Evolutionary conservation across 1,140 invertebrate species (phyloP), one percentile per base, ranked within the genome.

Genomic region (Zaprionus africanus): DNA sequence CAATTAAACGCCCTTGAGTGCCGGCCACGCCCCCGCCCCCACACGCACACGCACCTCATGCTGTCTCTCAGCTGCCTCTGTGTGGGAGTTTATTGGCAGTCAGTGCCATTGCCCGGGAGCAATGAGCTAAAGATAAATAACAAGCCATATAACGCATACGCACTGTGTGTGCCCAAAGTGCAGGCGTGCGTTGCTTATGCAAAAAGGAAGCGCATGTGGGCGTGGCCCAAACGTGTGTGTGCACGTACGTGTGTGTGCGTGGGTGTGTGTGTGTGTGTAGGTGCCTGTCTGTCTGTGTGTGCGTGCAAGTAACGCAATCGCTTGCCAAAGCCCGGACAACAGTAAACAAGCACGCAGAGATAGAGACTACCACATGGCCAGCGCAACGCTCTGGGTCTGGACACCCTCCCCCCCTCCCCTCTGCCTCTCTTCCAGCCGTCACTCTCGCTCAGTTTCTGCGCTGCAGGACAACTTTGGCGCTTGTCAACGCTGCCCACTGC

Each of bases 1-100:
- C 85, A 88, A 88, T 88, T 88, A 88, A 88, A 88, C 84, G 85
- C 85, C 84, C 84, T 88, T 90, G 84, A 90, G 81, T 90, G 78
- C 70, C 66, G 68, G 68, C 68, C 72, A 79, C 72, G 83, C 84
- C 83, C 22, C 17, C 43, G 22, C 22, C 22, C 22, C 22, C 22
- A 1, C 22, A 22, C 22, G 2, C 7, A 9, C 28, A 31, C 28
- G 6, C 28, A 9, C 24, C 24, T 43, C 15, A 19, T 13, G 19
- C 26, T 28, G 17, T 19, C n/a, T 26, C 41, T 26, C 41, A 4
- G n/a, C 31, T 26, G 28, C 43, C 46, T 57, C n/a, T 36, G 41
- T 58, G 60, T 28, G 41, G 28, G 70, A 78, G 84, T 87, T 84
- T 87, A 87, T 87, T 87, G 84, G 81, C 84, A 83, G 67, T 54